These are phyloP conservation scores for Spongia lamella DNA, from an alignment of 37 sponge, comb jelly and placozoan genomes.

Conservation along the genomic window DNA sequence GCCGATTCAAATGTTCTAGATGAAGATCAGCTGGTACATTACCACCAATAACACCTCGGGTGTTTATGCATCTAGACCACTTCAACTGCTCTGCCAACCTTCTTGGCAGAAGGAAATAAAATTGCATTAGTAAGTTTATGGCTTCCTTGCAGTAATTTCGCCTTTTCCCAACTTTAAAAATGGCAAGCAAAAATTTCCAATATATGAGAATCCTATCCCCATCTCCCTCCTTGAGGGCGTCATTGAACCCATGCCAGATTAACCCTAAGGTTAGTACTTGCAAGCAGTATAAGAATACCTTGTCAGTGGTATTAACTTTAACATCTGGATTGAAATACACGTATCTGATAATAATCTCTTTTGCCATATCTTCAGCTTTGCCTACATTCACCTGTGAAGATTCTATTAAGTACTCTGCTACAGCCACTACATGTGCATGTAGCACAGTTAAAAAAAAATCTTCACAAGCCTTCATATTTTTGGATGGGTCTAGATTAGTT, in stretches of 20 bases:
- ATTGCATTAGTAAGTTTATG: slow-evolving; percentile 22
- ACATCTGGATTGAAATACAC: slow-evolving; percentile 3
- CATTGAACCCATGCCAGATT: slow-evolving; percentile 46
- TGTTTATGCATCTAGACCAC: slow-evolving; percentile 47
- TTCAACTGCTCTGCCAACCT: slow-evolving; percentile 31
- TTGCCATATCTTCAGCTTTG: neutral
- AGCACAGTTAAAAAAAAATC: neutral
- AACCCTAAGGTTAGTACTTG: slow-evolving; percentile 14
- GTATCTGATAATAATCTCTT: neutral
- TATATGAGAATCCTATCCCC: slow-evolving; percentile 34
- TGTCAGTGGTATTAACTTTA: neutral
- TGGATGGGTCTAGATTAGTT: neutral
- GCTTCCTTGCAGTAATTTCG: slow-evolving; percentile 48
- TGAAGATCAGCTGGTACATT: slow-evolving; percentile 51
- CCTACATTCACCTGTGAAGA: neutral
- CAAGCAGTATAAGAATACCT: neutral
- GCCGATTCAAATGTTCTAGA: slow-evolving; percentile 57
- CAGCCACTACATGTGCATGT: neutral
- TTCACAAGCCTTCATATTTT: neutral
- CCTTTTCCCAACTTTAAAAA: slow-evolving; percentile 24
- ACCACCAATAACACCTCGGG: slow-evolving; percentile 24
- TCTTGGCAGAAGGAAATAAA: slow-evolving; percentile 34
- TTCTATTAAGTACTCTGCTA: neutral
- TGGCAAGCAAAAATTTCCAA: slow-evolving; percentile 32
- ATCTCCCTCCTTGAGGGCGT: slow-evolving; percentile 44